Percentiles rank a stretch among this genome's conserved stretches.
These are phyloP conservation scores for Neocrepidodera transversa DNA, from an alignment of 2,888 invertebrate genomes.

Conservation along the genomic window DNA sequence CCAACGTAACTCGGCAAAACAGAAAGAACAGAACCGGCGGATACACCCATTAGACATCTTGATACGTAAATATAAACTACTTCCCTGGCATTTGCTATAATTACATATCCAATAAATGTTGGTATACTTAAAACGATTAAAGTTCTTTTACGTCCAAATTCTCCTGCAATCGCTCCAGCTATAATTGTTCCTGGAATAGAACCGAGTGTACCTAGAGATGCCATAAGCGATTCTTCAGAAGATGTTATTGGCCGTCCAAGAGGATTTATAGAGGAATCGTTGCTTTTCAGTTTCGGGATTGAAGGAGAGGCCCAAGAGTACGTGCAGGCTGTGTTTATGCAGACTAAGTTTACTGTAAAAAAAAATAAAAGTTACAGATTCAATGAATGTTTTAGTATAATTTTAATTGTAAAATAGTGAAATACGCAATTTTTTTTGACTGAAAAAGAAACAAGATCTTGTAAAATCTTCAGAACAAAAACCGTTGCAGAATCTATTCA, in stretches of 20 bases:
- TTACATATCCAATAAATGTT: constrained; percentile 58
- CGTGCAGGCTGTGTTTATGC: background rate
- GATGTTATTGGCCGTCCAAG: constrained; percentile 3
- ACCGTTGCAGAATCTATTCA: too few species aligned
- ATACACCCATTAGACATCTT: constrained; percentile 68
- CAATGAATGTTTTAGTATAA: too few species aligned
- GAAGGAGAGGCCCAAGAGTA: constrained; percentile 1
- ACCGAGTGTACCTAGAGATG: background rate
- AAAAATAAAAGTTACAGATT: too few species aligned
- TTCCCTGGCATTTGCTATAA: constrained; percentile 1
- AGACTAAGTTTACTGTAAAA: constrained; percentile 3
- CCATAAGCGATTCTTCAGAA: constrained; percentile 6
- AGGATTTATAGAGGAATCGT: background rate
- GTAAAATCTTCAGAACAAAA: too few species aligned
- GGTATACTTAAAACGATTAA: constrained; percentile 69
- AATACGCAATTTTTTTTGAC: too few species aligned
- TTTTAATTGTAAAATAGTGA: too few species aligned
- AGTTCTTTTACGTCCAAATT: constrained; percentile 62
- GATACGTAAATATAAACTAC: constrained; percentile 59
- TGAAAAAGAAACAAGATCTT: too few species aligned
- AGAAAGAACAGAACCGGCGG: constrained; percentile 73
- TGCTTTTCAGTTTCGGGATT: background rate
- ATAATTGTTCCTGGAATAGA: background rate
- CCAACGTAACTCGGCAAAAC: constrained; percentile 84
- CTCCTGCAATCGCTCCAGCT: background rate